phyloP scores from a whole-genome alignment of 2,888 invertebrate genomes.

The Andrena minutula region DNA sequence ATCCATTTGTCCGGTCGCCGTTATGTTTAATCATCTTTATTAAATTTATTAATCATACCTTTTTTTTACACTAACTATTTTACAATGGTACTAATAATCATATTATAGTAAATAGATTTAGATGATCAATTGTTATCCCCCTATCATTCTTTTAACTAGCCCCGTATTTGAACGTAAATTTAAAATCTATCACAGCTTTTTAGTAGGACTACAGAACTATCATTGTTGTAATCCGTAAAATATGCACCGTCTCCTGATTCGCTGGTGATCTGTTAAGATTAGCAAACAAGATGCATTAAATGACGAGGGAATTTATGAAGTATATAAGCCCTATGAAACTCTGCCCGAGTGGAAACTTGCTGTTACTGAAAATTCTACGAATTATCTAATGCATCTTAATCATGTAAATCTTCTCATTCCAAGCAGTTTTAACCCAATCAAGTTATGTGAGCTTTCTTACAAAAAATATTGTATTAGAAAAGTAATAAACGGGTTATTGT shows the following conservation, averaged over 20 bases:
- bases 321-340: constrained; percentile 68
- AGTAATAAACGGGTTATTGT: constrained; percentile 74
- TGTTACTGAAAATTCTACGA: constrained; percentile 47
- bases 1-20: constrained; percentile 48
- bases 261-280: constrained; percentile 57
- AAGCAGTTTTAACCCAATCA: constrained; percentile 71
- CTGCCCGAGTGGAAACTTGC: constrained; percentile 68
- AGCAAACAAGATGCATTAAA: constrained; percentile 55
- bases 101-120: constrained; percentile 46
- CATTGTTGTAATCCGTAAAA: constrained; percentile 55
- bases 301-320: constrained; percentile 48
- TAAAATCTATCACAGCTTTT: constrained; percentile 65
- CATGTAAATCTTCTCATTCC: constrained; percentile 76
- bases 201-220: constrained; percentile 63
- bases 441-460: constrained; percentile 73
- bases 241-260: constrained; percentile 50
- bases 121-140: constrained; percentile 48
- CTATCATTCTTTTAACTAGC: constrained; percentile 56
- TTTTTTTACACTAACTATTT: constrained; percentile 64
- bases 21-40: constrained; percentile 52
- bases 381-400: constrained; percentile 50
- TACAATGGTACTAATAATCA: constrained; percentile 64
- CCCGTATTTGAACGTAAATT: constrained; percentile 49
- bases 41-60: constrained; percentile 58
- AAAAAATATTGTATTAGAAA: constrained; percentile 68